A percentile compares a stretch with the other conserved stretches of the same genome.
phyloP scores from a whole-genome alignment of 2,797 vertebrate genomes.

The Hafferia zeledoni region DNA sequence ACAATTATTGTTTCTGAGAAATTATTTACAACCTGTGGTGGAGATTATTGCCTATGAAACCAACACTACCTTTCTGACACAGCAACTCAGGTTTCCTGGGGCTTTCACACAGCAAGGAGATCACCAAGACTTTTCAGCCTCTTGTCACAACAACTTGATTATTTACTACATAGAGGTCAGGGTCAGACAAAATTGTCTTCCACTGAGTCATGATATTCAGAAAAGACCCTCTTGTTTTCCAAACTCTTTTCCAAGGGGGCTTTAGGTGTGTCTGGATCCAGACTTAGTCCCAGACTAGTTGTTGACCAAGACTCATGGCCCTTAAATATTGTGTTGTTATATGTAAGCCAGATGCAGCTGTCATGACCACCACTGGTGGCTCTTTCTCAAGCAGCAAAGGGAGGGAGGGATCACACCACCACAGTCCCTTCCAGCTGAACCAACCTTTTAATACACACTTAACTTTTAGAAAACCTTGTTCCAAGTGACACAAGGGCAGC shows the following conservation, averaged over 20 bases:
- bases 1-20: not conserved
- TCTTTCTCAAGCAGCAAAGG: not conserved
- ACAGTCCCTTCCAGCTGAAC: not conserved
- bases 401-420: not conserved
- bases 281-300: not conserved
- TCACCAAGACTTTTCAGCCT: not conserved
- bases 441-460: not conserved
- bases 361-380: no score
- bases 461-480: not conserved
- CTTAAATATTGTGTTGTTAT: not conserved
- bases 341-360: not conserved
- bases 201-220: not conserved
- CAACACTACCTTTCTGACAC: rapidly evolving
- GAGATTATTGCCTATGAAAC: not conserved
- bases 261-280: not conserved
- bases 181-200: not conserved
- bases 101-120: not conserved
- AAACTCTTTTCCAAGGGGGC: not conserved
- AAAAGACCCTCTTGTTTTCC: not conserved
- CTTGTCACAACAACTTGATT: not conserved
- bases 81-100: not conserved
- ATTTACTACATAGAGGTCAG: not conserved
- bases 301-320: not conserved
- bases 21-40: not conserved
- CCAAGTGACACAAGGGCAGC: not conserved